Evolutionary conservation across 2,797 vertebrate species (phyloP), one percentile per base, ranked within the genome.

Genomic region (Salarias fasciatus): DNA sequence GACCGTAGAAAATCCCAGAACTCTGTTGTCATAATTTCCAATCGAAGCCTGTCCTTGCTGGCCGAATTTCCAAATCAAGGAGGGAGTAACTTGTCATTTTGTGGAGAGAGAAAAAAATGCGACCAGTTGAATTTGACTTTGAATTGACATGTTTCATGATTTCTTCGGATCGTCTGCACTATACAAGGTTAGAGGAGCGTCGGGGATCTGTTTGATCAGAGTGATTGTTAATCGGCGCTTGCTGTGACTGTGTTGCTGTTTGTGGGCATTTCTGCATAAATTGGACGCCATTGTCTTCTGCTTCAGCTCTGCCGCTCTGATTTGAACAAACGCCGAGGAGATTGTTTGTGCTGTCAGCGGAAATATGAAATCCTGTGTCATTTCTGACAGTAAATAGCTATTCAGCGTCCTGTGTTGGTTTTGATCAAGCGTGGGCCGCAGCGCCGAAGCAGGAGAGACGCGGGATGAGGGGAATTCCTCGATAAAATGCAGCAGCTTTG

Each of bases 381-480:
- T 24, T 24, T 24, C 18, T 24, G 18, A 3, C 18, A 2, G 2
- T 64, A 43, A 67, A 69, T 14, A 63, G 33, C 41, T 5, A 1
- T 52, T 49, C 41, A 11, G 40, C 61, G 9, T 37, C 29, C 10
- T 33, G 55, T 56, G 47, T 52, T 0, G 8, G 12, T 11, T 63
- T 51, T 13, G 60, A 59, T 71, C 38, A 55, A 57, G 31, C 77
- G 33, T 24, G 37, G 30, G 31, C 64, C 72, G 52, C 40, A 18
- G 64, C 42, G 48, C 15, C 42, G 8, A 29, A 35, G 54, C 43
- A 40, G 56, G 11, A 64, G 10, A 33, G 49, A 43, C 0, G 14
- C 24, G 63, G 40, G 41, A 43, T 0, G 37, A 24, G 31, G 59
- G 62, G 33, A 15, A 66, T 52, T 77, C 79, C 67, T 69, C 49